A percentile compares a stretch with the other conserved stretches of the same genome.
Conservation (phyloP, 2,797 vertebrate genomes). For the Otolemur crassicaudatus region DNA sequence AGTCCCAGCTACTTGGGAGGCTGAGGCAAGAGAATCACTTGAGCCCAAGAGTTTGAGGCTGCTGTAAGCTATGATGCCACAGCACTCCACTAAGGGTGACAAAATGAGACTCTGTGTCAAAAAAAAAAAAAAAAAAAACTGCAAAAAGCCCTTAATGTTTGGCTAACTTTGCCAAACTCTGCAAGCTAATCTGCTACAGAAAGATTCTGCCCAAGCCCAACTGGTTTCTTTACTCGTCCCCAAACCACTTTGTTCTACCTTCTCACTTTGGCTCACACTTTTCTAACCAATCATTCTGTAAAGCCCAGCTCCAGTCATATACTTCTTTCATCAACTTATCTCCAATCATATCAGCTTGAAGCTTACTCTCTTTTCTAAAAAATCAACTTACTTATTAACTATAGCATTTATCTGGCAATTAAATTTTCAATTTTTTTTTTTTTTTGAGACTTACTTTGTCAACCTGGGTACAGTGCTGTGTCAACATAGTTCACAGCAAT, state of each 20-base stretch:
- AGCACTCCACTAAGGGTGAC: no score
- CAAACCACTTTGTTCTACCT: neutral
- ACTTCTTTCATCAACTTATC: neutral
- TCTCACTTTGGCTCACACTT: neutral
- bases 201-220: neutral
- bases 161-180: neutral
- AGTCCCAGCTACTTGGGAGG: no score
- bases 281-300: neutral
- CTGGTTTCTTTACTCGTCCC: neutral
- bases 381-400: neutral
- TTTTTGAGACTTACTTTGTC: no score
- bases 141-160: neutral
- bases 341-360: neutral
- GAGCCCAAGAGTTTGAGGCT: no score
- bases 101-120: no score
- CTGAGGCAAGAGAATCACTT: no score
- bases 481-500: no score
- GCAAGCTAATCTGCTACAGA: constrained; percentile 2
- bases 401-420: neutral
- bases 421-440: neutral
- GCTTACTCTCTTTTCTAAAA: constrained; percentile 6
- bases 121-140: neutral
- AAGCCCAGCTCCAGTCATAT: neutral
- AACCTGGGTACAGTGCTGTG: no score
- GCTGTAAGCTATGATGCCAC: no score